These are phyloP conservation scores for Punctoribates punctum DNA, from an alignment of 2,888 invertebrate genomes.

Conservation along the genomic window DNA sequence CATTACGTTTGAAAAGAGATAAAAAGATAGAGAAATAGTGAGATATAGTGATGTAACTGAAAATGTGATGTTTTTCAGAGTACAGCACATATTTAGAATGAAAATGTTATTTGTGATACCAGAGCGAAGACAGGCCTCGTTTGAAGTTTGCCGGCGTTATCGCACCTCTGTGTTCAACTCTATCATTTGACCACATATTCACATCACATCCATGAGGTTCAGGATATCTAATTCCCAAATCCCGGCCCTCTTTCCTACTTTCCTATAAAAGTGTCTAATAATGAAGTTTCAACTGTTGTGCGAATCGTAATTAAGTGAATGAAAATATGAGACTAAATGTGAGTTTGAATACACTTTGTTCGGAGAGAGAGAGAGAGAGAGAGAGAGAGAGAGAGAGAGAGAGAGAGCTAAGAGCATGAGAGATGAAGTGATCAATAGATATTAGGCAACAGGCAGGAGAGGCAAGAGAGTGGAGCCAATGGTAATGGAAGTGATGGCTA, in stretches of 20 bases:
- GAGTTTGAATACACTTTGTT: background rate
- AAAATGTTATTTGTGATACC: constrained; percentile 35
- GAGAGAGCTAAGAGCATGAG: constrained; percentile 22
- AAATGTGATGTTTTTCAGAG: constrained; percentile 17
- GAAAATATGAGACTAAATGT: constrained; percentile 20
- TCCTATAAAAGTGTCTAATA: constrained; percentile 33
- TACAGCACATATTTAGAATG: constrained; percentile 22
- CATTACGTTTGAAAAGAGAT: constrained; percentile 19
- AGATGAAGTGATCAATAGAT: constrained; percentile 1
- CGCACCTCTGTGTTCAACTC: constrained; percentile 34
- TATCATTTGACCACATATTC: constrained; percentile 39
- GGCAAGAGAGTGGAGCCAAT: background rate
- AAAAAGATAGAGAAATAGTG: background rate
- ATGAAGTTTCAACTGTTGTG: constrained; percentile 30
- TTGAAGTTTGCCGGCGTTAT: constrained; percentile 33
- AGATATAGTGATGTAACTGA: background rate
- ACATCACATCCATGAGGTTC: constrained; percentile 34
- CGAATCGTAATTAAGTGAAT: constrained; percentile 36
- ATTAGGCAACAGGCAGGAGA: constrained; percentile 33
- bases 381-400: constrained; percentile 32
- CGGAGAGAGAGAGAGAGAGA: constrained; percentile 14
- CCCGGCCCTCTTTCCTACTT: constrained; percentile 24
- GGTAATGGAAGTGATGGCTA: constrained; percentile 3
- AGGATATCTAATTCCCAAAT: constrained; percentile 33
- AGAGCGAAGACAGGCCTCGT: constrained; percentile 2